Conservation (phyloP, 2,797 vertebrate genomes). For the Crocidura indochinensis region DNA sequence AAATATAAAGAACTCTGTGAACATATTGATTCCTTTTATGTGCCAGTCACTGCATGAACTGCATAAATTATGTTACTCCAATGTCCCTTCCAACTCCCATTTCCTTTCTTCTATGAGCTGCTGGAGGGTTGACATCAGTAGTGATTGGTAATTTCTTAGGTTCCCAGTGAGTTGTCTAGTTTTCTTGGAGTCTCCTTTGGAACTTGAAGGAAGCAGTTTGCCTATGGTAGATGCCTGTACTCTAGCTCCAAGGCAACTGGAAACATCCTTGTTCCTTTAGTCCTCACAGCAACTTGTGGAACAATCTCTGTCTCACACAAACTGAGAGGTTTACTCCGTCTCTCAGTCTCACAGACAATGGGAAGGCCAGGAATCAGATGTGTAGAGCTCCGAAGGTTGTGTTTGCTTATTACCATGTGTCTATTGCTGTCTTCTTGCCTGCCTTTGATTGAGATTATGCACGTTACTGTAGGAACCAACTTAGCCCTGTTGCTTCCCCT, state of each 20-base stretch:
- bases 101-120: neutral
- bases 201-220: neutral
- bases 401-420: neutral
- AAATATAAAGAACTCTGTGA: too few species aligned
- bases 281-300: neutral
- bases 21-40: too few species aligned
- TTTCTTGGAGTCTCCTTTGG: neutral
- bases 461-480: conserved; percentile 5
- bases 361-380: neutral
- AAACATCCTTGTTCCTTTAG: neutral
- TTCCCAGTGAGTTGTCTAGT: neutral
- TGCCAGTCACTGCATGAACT: too few species aligned
- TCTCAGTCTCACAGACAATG: neutral
- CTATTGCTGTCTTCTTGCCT: neutral
- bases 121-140: neutral
- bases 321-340: neutral
- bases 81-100: neutral
- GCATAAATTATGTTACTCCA: too few species aligned
- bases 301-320: neutral
- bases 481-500: neutral
- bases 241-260: conserved; percentile 16
- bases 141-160: neutral
- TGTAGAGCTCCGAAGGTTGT: neutral
- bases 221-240: neutral
- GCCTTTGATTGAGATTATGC: neutral